Percentiles rank a stretch among this genome's conserved stretches.
Conservation (phyloP, 1,140 invertebrate species). For the Pogonomyrmex barbatus region DNA sequence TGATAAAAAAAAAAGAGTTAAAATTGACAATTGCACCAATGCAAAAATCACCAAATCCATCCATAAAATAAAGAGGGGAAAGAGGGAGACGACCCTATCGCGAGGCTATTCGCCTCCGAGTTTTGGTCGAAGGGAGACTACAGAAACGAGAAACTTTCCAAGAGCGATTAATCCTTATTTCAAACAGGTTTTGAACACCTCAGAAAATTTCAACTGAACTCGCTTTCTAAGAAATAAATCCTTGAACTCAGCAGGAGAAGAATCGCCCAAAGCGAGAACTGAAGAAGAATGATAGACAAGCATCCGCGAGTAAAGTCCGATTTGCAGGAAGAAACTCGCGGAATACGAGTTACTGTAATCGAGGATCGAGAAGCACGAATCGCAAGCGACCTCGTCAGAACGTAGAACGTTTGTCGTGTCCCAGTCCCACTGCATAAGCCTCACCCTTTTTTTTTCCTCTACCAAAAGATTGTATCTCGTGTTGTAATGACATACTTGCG, state of each 20-base stretch:
- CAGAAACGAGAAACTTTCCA: conserved; percentile 35
- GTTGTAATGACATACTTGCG: conserved; percentile 5
- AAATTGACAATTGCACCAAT: no score
- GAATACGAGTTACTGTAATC: conserved; percentile 1
- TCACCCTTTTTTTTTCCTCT: neutral
- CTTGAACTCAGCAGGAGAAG: neutral
- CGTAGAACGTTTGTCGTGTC: neutral
- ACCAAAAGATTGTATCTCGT: neutral
- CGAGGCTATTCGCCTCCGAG: neutral
- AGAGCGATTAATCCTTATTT: conserved; percentile 30
- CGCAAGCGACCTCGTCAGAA: neutral
- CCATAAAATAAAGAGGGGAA: neutral
- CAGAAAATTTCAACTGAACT: conserved; percentile 21
- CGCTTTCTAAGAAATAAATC: neutral
- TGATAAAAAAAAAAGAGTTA: neutral
- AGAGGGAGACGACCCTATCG: conserved; percentile 11
- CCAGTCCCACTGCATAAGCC: neutral
- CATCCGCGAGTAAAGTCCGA: conserved; percentile 28
- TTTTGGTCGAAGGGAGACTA: conserved; percentile 15
- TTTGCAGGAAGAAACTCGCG: conserved; percentile 39
- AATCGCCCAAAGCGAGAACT: neutral
- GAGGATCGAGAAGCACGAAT: conserved; percentile 30
- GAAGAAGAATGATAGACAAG: neutral
- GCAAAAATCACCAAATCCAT: neutral
- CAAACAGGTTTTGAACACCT: neutral